Evolutionary conservation across 64 coral and sea anemone species (phyloP).

Genomic region (Stylophora pistillata): DNA sequence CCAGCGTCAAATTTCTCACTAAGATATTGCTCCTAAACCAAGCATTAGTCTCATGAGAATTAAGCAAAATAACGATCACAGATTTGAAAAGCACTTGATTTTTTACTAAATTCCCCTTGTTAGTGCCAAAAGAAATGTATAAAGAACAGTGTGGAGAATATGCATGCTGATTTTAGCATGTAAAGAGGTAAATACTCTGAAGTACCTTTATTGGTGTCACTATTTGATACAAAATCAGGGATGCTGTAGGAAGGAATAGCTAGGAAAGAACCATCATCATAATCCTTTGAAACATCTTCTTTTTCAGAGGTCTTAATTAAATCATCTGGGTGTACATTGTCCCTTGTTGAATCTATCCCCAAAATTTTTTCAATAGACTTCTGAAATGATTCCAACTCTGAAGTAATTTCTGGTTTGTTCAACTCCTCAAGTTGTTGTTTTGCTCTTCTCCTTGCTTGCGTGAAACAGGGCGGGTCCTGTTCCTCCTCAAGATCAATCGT

Average conservation of each 20-base stretch:
- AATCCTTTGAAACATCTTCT: not conserved
- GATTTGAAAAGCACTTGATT: not conserved
- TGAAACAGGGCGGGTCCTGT: conserved; percentile 96
- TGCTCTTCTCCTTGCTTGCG: conserved; percentile 76
- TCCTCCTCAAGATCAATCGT: conserved; percentile 98
- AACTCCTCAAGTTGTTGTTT: conserved; percentile 93
- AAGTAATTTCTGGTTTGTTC: conserved; percentile 83
- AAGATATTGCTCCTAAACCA: too few species aligned
- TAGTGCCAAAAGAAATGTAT: too few species aligned
- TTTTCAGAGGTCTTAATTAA: not conserved
- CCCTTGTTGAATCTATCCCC: conserved; percentile 53
- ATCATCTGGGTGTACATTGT: not conserved
- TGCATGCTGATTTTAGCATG: too few species aligned
- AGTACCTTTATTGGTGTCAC: not conserved
- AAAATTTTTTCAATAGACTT: conserved; percentile 78
- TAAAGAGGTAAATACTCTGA: too few species aligned
- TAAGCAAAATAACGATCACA: not conserved
- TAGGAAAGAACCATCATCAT: not conserved
- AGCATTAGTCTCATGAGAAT: too few species aligned
- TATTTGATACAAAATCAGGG: not conserved
- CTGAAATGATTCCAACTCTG: conserved; percentile 67
- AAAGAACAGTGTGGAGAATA: too few species aligned
- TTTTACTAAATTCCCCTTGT: not conserved
- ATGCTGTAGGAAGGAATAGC: conserved; percentile 5
- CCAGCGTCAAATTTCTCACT: too few species aligned